phyloP scores from a whole-genome alignment of 2,113 vertebrate species.

The Mirza zaza region DNA sequence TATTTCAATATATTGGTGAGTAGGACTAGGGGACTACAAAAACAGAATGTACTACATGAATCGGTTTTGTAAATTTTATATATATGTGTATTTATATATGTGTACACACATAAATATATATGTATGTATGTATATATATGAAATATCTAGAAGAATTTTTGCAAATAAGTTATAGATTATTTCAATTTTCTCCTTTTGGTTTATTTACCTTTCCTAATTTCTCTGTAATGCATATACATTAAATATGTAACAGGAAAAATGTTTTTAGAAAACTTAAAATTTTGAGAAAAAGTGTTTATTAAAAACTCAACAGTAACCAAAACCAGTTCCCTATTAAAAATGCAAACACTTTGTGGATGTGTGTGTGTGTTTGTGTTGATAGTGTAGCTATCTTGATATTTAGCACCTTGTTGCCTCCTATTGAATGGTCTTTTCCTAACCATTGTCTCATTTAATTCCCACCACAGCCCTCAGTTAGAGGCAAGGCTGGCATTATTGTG shows the following conservation, averaged over 20 bases:
- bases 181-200: conserved; percentile 22
- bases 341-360: not conserved
- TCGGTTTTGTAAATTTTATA: not conserved
- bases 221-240: not conserved
- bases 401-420: not conserved
- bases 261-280: conserved; percentile 46
- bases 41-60: not conserved
- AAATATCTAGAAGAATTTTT: not conserved
- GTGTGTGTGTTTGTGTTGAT: not conserved
- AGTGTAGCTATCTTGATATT: not conserved
- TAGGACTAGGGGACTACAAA: not conserved
- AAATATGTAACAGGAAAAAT: conserved; percentile 15
- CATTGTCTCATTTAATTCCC: not conserved
- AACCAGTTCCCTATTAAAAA: not conserved
- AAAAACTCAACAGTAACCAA: not conserved
- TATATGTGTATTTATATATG: not conserved
- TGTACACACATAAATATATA: not conserved
- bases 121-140: not conserved
- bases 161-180: conserved; percentile 1
- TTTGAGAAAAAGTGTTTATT: not conserved
- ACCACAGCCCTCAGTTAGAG: not conserved
- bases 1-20: not conserved
- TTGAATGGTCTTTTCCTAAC: not conserved
- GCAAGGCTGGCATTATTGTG: not conserved
- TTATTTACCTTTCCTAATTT: not conserved